These are phyloP conservation scores for Apoda limacodes DNA, from an alignment of 2,888 invertebrate genomes.

Conservation along the genomic window DNA sequence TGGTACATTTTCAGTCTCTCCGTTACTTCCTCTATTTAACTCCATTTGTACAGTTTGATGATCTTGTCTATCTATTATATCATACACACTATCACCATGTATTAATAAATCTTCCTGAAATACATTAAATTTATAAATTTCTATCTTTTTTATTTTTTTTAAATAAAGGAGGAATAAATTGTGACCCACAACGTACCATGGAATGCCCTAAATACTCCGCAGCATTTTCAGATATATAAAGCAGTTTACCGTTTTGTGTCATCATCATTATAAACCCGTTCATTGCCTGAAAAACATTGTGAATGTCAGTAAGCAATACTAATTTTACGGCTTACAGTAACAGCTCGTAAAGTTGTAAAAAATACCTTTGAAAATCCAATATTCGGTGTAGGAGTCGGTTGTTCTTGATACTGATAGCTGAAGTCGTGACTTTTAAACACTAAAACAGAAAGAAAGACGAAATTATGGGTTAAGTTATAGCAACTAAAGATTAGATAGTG, in stretches of 20 bases:
- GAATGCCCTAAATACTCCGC: conserved; percentile 99
- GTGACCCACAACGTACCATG: conserved; percentile 75
- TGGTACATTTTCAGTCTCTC: conserved; percentile 68
- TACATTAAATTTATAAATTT: conserved; percentile 7
- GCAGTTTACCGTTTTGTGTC: conserved; percentile 96
- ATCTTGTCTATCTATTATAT: conserved; percentile 99
- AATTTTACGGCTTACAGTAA: conserved; percentile 31
- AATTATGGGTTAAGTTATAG: conserved; percentile 64
- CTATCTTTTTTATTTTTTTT: conserved; percentile 1
- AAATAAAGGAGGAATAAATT: background rate
- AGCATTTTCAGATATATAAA: conserved; percentile 98
- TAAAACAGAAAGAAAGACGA: conserved; percentile 76
- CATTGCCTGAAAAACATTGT: conserved; percentile 82
- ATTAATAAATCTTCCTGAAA: conserved; percentile 96
- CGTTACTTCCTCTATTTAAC: conserved; percentile 73
- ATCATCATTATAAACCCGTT: conserved; percentile 98
- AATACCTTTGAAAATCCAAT: conserved; percentile 92
- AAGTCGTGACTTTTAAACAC: conserved; percentile 87
- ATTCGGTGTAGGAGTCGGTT: conserved; percentile 81
- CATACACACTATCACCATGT: conserved; percentile 98
- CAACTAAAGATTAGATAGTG: conserved; percentile 60
- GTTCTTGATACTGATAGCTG: conserved; percentile 74
- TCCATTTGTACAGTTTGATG: conserved; percentile 96
- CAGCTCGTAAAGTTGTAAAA: conserved; percentile 39
- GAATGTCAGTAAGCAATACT: conserved; percentile 28